Base-by-base conservation (phyloP, 2,113 vertebrate species). In the Melanostigma gelatinosum region DNA sequence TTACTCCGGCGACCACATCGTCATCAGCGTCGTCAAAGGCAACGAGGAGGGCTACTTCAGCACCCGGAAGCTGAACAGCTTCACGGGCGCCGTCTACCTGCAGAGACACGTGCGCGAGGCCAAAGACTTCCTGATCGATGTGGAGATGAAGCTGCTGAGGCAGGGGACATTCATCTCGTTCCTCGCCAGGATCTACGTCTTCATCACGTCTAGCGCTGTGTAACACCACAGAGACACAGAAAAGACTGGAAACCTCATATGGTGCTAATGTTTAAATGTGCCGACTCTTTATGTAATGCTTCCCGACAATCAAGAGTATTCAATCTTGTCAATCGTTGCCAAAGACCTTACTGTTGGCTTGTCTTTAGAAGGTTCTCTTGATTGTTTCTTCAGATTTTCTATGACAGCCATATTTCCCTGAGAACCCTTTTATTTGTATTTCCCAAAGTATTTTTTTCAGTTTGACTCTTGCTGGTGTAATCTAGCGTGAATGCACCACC, bases 131-230 rank as follows among this genome's bases (percentile, higher is more conserved):
- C 89, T 96, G 75, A 85, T 99, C 62, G 97, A 99, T 0, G 97
- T 99, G 52, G 97, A 99, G 90, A 99, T 99, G 97, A 98, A 96
- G 83, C 96, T 99, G 12, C 95, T 97, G 91, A 95, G 98, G 13
- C 97, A 98, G 90, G 97, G 97, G 63, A 94, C 93, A 0, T 91
- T 97, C 81, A 98, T 96, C 50, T 96, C 96, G 8, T 98, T 98
- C 90, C 94, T 99, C 61, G 95, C 95, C 89, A 95, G 96, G 86
- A 98, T 99, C 86, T 96, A 97, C 36, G 96, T 99, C 74, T 98
- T 98, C 88, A 97, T 99, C 87, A 98, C 97, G 0, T 63, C 96
- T 80, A 94, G 95, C 4, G 86, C 94, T 0, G 92, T 96, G 79
- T 88, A 80, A 75, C 2, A 0, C 24, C 18, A 42, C 18, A 42